phyloP scores from a whole-genome alignment of 2,113 vertebrate genomes.

The Oryzias celebensis region DNA sequence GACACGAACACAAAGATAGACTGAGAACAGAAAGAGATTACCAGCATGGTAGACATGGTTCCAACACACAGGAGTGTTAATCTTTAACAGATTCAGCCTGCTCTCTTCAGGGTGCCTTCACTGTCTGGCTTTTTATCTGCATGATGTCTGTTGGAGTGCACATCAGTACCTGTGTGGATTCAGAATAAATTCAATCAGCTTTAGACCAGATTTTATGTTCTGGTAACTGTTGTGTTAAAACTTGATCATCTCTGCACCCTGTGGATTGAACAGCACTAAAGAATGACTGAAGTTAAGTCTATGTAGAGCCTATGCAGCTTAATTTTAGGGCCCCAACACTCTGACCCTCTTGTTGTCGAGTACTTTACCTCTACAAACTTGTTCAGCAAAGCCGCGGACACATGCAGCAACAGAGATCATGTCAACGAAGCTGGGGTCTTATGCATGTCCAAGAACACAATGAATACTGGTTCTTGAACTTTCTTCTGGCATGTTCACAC shows the following conservation, averaged over 20 bases:
- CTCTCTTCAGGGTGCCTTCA: constrained; percentile 5
- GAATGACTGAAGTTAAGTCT: background rate
- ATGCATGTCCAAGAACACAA: no score
- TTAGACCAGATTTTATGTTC: constrained; percentile 7
- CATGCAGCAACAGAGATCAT: background rate
- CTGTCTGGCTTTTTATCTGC: constrained; percentile 32
- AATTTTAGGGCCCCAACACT: constrained; percentile 2
- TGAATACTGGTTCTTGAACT: no score
- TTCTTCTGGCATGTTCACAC: no score
- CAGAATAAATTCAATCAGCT: constrained; percentile 26
- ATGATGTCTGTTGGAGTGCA: constrained; percentile 9
- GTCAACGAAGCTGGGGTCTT: no score
- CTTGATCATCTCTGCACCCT: constrained; percentile 14
- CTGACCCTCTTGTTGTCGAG: background rate
- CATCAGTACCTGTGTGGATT: background rate
- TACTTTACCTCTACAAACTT: background rate
- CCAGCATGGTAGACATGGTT: constrained; percentile 51
- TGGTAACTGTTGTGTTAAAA: constrained; percentile 12
- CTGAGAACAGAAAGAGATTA: constrained; percentile 49
- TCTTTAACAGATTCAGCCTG: constrained; percentile 58
- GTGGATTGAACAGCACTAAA: background rate
- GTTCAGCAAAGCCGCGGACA: constrained; percentile 7
- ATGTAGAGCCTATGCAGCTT: background rate
- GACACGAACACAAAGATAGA: constrained; percentile 40
- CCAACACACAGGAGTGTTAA: constrained; percentile 54